A percentile compares a stretch with the other conserved stretches of the same genome.
These are phyloP conservation scores for Drosophila lacteicornis DNA, from an alignment of 1,140 invertebrate species.

Conservation along the genomic window DNA sequence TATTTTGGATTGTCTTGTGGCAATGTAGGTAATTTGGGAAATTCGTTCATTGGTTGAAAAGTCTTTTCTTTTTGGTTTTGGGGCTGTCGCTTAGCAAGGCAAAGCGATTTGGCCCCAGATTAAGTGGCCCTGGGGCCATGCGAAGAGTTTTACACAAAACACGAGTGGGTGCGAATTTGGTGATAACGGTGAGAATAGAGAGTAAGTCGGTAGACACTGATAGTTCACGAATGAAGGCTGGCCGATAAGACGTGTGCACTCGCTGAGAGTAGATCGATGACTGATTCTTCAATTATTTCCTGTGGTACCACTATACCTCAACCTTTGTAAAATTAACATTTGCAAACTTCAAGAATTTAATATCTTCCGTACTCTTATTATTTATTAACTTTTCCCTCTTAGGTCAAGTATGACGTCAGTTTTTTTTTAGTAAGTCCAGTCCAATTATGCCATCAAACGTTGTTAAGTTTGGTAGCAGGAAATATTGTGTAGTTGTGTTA, in stretches of 20 bases:
- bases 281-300: too few species aligned
- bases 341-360: too few species aligned
- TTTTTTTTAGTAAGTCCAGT: too few species aligned
- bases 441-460: too few species aligned
- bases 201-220: background rate
- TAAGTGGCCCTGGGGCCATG: slow-evolving; percentile 9
- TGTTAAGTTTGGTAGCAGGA: too few species aligned
- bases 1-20: slow-evolving; percentile 10
- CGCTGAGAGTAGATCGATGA: background rate
- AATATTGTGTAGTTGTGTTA: too few species aligned
- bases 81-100: background rate
- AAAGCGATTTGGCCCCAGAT: slow-evolving; percentile 1
- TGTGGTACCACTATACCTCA: too few species aligned
- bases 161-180: background rate
- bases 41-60: slow-evolving; percentile 9
- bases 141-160: background rate
- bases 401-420: too few species aligned
- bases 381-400: too few species aligned
- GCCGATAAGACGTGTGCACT: background rate
- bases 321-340: too few species aligned
- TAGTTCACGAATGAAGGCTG: background rate
- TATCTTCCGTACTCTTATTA: too few species aligned
- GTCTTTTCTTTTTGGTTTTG: background rate
- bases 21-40: slow-evolving; percentile 5
- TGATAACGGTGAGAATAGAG: too few species aligned